Evolutionary conservation across 2,797 vertebrate genomes (phyloP).

Genomic region (Myotis vivesi): DNA sequence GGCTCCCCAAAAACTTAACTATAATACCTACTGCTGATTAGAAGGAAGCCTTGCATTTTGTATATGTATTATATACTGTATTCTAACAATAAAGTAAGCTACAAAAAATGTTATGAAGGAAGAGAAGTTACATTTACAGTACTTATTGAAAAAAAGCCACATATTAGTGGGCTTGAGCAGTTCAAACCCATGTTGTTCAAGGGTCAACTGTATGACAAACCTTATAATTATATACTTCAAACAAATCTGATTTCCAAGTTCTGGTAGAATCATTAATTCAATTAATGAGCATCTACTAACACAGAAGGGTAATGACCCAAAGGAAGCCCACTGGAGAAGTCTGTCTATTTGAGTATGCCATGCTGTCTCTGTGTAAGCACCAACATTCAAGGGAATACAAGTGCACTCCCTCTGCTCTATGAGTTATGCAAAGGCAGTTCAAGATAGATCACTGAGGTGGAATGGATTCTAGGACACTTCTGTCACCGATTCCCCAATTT

Average conservation of each 20-base stretch:
- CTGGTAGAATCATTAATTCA: slow-evolving; percentile 33
- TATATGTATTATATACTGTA: background rate
- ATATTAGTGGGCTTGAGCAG: background rate
- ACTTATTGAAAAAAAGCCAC: background rate
- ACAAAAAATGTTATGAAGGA: background rate
- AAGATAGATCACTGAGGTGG: background rate
- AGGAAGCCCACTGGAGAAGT: background rate
- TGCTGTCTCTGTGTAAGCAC: background rate
- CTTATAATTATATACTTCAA: slow-evolving; percentile 13
- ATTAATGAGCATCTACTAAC: background rate
- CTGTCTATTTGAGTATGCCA: background rate
- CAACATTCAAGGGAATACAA: background rate
- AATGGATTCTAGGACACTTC: background rate
- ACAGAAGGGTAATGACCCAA: background rate
- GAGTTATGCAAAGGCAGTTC: slow-evolving; percentile 8
- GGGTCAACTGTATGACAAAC: background rate
- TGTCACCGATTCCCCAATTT: slow-evolving; percentile 45
- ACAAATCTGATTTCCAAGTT: background rate
- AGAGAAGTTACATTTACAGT: background rate
- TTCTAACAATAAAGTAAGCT: background rate
- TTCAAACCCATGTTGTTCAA: background rate
- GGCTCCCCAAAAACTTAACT: background rate
- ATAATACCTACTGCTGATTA: background rate
- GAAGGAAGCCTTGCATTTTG: background rate
- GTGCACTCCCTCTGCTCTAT: background rate